Conservation (phyloP, 1,140 invertebrate genomes). For the Calliopsis andreniformis region DNA sequence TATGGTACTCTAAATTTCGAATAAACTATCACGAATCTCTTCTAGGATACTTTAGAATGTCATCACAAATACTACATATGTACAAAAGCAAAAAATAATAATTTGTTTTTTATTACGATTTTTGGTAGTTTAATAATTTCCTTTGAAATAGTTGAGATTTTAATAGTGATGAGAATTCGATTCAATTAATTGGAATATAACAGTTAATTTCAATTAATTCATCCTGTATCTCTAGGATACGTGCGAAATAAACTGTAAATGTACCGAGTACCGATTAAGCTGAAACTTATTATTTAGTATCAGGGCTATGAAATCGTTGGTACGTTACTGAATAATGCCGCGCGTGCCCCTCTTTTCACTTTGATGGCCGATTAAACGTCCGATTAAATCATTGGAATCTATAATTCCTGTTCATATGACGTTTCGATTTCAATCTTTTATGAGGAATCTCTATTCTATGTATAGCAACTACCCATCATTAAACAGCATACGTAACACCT, state of each 20-base stretch:
- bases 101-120: too few relatives aligned
- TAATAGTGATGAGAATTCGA: not conserved
- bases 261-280: too few relatives aligned
- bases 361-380: not conserved
- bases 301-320: not conserved
- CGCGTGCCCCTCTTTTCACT: not conserved
- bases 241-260: too few relatives aligned
- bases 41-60: too few relatives aligned
- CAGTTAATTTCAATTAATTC: not conserved
- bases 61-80: too few relatives aligned
- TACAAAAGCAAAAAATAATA: too few relatives aligned
- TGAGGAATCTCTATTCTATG: not conserved
- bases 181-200: not conserved
- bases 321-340: not conserved
- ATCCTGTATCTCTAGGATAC: too few relatives aligned
- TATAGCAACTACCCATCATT: not conserved
- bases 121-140: too few relatives aligned
- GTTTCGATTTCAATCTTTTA: not conserved
- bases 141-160: not conserved
- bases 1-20: too few relatives aligned
- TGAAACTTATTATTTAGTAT: not conserved
- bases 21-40: too few relatives aligned
- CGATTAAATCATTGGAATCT: constrained; percentile 12
- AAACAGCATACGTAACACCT: not conserved
- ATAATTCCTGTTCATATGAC: not conserved